Percentiles rank a stretch among this genome's conserved stretches.
Conservation (phyloP, 2,113 vertebrate species). For the Connochaetes taurinus region DNA sequence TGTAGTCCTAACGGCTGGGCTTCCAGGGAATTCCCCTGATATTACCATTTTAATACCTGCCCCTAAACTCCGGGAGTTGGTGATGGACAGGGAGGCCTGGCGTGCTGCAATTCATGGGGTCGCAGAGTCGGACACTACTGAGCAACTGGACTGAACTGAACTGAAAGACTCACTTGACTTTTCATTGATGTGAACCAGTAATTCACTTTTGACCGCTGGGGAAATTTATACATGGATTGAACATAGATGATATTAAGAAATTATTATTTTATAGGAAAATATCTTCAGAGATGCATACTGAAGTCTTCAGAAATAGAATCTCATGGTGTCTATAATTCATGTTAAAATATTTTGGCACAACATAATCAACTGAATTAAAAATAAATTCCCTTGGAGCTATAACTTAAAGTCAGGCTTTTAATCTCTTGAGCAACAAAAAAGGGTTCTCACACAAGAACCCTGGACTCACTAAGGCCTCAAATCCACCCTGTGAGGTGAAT, state of each 20-base stretch:
- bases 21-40: not conserved
- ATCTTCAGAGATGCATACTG: not conserved
- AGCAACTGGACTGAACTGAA: too few species aligned
- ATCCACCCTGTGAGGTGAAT: not conserved
- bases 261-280: constrained; percentile 19
- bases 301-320: not conserved
- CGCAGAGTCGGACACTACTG: too few species aligned
- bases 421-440: not conserved
- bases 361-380: not conserved
- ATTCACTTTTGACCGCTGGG: not conserved
- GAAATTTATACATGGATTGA: not conserved
- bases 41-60: not conserved
- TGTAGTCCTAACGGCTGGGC: not conserved
- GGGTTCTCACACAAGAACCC: not conserved
- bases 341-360: not conserved
- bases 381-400: not conserved
- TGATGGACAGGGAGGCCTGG: too few species aligned
- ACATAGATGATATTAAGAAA: not conserved
- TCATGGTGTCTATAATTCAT: not conserved
- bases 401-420: not conserved
- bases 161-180: not conserved
- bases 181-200: not conserved
- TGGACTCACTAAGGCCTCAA: not conserved
- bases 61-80: not conserved
- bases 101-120: too few species aligned